These are phyloP conservation scores for Steatocranus sp. DNA, from an alignment of 2,797 vertebrate species.

Conservation along the genomic window DNA sequence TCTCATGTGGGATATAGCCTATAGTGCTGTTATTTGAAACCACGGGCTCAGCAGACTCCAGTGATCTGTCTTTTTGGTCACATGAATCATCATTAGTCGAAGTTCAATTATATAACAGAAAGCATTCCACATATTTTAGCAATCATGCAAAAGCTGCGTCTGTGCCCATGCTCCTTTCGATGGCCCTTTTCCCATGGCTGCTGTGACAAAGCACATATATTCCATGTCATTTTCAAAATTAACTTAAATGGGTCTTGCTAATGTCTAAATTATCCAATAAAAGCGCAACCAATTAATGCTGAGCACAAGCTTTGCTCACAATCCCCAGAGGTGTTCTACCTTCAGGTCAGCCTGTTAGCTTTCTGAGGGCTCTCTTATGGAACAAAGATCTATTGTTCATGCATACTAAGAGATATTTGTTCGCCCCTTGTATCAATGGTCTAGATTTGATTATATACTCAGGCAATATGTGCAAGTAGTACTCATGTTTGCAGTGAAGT, in stretches of 20 bases:
- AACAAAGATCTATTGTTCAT: conserved; percentile 75
- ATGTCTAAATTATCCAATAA: conserved; percentile 78
- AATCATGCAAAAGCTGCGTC: conserved; percentile 33
- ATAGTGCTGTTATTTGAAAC: conserved; percentile 69
- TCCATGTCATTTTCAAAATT: conserved; percentile 73
- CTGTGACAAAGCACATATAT: conserved; percentile 63
- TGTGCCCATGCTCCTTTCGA: conserved; percentile 8
- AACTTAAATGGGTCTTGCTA: conserved; percentile 69
- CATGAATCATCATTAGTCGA: conserved; percentile 59
- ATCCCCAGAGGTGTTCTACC: conserved; percentile 67
- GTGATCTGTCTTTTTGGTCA: conserved; percentile 60
- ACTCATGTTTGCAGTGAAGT: conserved; percentile 79
- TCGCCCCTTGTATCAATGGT: conserved; percentile 73
- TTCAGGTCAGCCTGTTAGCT: conserved; percentile 62
- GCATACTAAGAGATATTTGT: conserved; percentile 76
- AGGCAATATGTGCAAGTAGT: conserved; percentile 74
- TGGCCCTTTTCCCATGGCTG: conserved; percentile 58
- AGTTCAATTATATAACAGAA: conserved; percentile 49
- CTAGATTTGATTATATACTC: conserved; percentile 81
- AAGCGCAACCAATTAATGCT: conserved; percentile 64
- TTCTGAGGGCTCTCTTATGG: conserved; percentile 60
- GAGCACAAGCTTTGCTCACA: conserved; percentile 65
- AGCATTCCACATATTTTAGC: conserved; percentile 42
- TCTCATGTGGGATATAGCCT: conserved; percentile 63
- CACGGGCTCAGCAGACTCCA: conserved; percentile 47